A percentile compares a stretch with the other conserved stretches of the same genome.
phyloP scores from a whole-genome alignment of 2,888 invertebrate genomes.

The Penaeus monodon region DNA sequence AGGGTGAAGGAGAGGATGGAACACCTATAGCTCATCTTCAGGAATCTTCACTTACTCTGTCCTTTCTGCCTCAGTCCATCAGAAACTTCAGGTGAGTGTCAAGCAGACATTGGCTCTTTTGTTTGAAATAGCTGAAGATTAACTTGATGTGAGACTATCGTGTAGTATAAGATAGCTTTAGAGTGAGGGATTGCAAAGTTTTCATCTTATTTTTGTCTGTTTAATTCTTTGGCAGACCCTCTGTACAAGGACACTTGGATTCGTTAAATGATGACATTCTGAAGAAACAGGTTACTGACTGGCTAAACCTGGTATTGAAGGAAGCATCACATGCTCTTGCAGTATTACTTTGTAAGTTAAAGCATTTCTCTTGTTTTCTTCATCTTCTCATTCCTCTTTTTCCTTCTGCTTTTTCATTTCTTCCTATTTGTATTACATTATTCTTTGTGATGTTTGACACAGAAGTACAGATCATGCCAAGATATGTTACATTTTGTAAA shows the following conservation, averaged over 20 bases:
- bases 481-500: not conserved
- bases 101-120: too few relatives aligned
- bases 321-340: conserved; percentile 39
- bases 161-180: not conserved
- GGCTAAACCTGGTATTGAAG: conserved; percentile 35
- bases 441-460: not conserved
- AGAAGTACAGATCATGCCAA: not conserved
- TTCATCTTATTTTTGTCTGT: not conserved
- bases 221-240: conserved; percentile 21
- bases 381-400: not conserved
- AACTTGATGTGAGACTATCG: too few relatives aligned
- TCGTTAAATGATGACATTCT: conserved; percentile 37
- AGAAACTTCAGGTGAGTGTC: conserved; percentile 47
- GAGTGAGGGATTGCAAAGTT: not conserved
- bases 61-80: conserved; percentile 49
- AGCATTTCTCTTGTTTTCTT: not conserved
- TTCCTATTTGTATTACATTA: not conserved
- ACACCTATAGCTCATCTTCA: conserved; percentile 51
- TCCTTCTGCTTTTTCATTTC: not conserved
- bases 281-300: conserved; percentile 20
- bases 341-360: conserved; percentile 38
- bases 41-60: conserved; percentile 45
- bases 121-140: too few relatives aligned
- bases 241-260: conserved; percentile 28
- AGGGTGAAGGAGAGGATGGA: conserved; percentile 25